A percentile compares a stretch with the other conserved stretches of the same genome.
phyloP scores from a whole-genome alignment of 2,888 invertebrate species.

The Agonopterix subpropinquella region DNA sequence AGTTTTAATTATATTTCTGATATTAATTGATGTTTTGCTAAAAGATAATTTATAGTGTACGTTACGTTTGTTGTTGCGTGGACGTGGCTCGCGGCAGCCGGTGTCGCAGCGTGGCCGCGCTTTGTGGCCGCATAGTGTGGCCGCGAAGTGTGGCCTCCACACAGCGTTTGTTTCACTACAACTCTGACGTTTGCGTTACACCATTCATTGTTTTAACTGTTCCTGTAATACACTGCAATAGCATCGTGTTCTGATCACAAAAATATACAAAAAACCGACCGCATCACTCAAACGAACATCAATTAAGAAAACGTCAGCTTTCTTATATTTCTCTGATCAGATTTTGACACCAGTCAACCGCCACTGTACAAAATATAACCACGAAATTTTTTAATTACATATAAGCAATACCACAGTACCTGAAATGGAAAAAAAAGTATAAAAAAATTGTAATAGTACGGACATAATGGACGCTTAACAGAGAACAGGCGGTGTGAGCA shows the following conservation, averaged over 20 bases:
- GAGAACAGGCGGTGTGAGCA: conserved; percentile 1
- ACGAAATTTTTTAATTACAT: conserved; percentile 54
- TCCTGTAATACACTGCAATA: conserved; percentile 17
- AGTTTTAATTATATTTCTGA: conserved; percentile 74
- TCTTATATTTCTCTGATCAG: conserved; percentile 21
- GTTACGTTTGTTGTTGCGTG: conserved; percentile 52
- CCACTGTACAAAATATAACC: conserved; percentile 40
- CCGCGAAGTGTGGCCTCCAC: background rate
- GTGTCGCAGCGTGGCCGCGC: conserved; percentile 21
- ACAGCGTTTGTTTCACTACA: background rate
- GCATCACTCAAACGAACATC: too few relatives aligned
- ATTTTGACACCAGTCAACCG: conserved; percentile 34
- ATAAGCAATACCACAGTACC: conserved; percentile 73
- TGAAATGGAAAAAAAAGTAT: conserved; percentile 45
- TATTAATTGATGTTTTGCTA: conserved; percentile 73
- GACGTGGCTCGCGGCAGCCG: conserved; percentile 25
- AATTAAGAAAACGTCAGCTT: background rate
- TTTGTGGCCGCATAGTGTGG: background rate
- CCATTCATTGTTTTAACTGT: conserved; percentile 35
- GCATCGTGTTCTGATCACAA: conserved; percentile 2
- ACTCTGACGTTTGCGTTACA: conserved; percentile 22
- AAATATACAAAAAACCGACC: background rate
- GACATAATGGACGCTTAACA: conserved; percentile 49
- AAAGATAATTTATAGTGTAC: conserved; percentile 63
- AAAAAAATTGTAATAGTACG: conserved; percentile 55